Evolutionary conservation across 2,797 vertebrate genomes (phyloP).

Genomic region (Coccyzus lansbergi): DNA sequence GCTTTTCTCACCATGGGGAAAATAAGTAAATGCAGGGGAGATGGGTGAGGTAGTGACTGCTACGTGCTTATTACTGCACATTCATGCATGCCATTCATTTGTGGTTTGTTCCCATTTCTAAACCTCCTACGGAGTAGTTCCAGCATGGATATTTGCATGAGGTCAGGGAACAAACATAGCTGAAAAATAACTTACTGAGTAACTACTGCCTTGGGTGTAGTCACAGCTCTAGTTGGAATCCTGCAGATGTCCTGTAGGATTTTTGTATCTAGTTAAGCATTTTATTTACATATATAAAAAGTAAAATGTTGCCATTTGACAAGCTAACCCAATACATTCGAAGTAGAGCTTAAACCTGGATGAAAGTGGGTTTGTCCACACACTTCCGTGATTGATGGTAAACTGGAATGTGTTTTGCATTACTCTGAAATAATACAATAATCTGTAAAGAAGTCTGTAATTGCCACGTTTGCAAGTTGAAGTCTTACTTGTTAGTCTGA

Average conservation of each 20-base stretch:
- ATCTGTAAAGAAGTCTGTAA: not conserved
- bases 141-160: conserved; percentile 57
- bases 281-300: not conserved
- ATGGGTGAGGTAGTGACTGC: not conserved
- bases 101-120: conserved; percentile 47
- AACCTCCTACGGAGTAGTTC: conserved; percentile 53
- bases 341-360: not conserved
- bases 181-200: not conserved
- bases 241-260: not conserved
- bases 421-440: not conserved
- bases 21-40: not conserved
- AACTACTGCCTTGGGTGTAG: not conserved
- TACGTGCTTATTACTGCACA: conserved; percentile 33
- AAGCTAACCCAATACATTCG: not conserved
- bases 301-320: not conserved
- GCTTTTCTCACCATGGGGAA: not conserved
- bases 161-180: conserved; percentile 17
- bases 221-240: not conserved
- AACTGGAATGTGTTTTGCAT: not conserved
- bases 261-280: not conserved
- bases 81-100: conserved; percentile 35
- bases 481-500: not conserved
- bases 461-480: not conserved
- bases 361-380: not conserved
- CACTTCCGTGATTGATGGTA: not conserved